Conservation (phyloP, 2,797 vertebrate species). For the Phaenicophaeus curvirostris region DNA sequence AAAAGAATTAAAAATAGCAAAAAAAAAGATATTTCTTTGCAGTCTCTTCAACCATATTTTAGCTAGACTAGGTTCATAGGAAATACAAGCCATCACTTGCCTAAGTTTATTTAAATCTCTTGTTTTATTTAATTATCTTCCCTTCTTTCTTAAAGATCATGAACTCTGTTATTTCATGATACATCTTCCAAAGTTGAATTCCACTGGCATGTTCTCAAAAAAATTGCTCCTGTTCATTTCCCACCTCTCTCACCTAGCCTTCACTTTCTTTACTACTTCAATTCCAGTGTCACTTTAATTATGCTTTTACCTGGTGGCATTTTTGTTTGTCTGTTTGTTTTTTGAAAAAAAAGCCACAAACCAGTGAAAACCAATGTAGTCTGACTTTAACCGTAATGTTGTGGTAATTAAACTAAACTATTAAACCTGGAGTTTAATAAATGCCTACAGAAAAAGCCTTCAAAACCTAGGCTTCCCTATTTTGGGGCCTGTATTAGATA, state of each 20-base stretch:
- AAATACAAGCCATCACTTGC: neutral
- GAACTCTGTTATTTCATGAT: neutral
- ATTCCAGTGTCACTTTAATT: neutral
- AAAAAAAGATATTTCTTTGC: neutral
- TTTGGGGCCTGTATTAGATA: neutral
- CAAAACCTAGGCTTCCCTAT: neutral
- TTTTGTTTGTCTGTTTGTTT: neutral
- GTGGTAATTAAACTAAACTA: neutral
- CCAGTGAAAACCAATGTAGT: neutral
- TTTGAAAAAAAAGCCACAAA: neutral
- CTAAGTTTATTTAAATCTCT: neutral
- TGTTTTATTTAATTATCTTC: neutral
- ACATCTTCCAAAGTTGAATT: neutral
- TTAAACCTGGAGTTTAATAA: neutral
- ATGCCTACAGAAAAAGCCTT: neutral
- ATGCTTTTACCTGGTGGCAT: neutral
- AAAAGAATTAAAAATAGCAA: neutral
- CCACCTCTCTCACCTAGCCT: neutral
- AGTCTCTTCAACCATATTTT: neutral
- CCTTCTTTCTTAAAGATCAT: neutral
- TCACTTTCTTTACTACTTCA: neutral
- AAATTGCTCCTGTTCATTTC: neutral
- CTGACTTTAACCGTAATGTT: neutral
- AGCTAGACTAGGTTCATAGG: neutral
- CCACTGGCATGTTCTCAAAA: neutral